Evolutionary conservation across 2,113 vertebrate genomes (phyloP), one percentile per base, ranked within the genome.

Genomic region (Psittacara wagleri): DNA sequence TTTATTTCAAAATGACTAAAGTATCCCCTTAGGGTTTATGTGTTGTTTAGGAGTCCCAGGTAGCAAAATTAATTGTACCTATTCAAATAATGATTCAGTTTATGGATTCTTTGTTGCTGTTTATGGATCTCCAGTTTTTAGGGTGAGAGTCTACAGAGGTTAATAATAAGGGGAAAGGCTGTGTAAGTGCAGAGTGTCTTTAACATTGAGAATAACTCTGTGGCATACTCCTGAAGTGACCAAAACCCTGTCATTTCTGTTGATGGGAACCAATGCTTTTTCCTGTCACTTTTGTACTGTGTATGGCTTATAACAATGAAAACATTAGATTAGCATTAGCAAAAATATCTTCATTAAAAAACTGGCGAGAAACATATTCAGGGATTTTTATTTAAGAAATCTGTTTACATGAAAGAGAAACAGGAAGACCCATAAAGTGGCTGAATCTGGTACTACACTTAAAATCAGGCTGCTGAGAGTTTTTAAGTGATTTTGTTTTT

Each of bases 401-500:
- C 20, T 94, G 55, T 91, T 96, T 93, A 94, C 39, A 43, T 86
- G 73, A 94, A 96, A 88, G 76, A 18, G 48, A 95, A 97, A 88
- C n/a, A 66, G 88, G 90, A 91, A 61, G 77, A 83, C 80, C 44
- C 48, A 84, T 95, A 87, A 94, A 94, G 82, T 59, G 61, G 31
- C 72, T 59, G 57, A 92, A 88, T 94, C 89, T 97, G 96, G 81
- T 96, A 96, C 91, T 96, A 61, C 78, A 91, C 76, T 97, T 97
- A 95, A 95, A 97, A 92, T 77, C 6, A 55, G 59, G 27, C 54
- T 51, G 76, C 68, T 93, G 55, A 52, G 39, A 52, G 44, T 73
- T 88, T 88, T 93, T 75, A 17, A 90, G 59, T 15, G 44, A 82
- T 80, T 92, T 96, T 94, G 55, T 51, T 96, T 96, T 96, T 96